A percentile compares a stretch with the other conserved stretches of the same genome.
Conservation (phyloP, 2,113 vertebrate species). For the Cepphus grylle region DNA sequence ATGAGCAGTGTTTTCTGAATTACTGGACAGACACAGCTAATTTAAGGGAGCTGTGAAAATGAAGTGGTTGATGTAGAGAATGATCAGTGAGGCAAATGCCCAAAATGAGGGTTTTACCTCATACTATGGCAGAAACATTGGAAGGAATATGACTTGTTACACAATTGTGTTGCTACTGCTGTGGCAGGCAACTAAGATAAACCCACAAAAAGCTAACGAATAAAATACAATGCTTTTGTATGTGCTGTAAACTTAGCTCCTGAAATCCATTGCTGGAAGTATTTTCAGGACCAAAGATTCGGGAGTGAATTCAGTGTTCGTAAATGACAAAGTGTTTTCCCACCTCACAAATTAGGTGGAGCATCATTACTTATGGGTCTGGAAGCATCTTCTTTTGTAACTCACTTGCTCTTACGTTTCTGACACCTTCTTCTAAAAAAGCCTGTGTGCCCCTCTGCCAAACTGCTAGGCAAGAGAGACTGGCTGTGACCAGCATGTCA, state of each 20-base stretch:
- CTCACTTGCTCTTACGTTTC: background rate
- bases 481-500: background rate
- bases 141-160: background rate
- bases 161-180: background rate
- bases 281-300: background rate
- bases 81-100: background rate
- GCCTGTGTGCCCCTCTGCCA: background rate
- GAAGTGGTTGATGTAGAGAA: background rate
- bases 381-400: background rate
- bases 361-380: background rate
- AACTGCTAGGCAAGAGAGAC: background rate
- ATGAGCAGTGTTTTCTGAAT: background rate
- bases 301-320: background rate
- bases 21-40: background rate
- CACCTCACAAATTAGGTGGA: background rate
- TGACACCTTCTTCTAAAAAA: background rate
- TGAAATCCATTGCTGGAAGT: background rate
- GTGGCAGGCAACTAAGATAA: background rate
- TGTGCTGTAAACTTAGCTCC: background rate
- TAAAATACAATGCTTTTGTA: background rate
- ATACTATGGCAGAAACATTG: background rate
- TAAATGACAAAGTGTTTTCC: background rate
- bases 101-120: background rate
- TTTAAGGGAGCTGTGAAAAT: background rate
- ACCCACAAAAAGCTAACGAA: background rate